Percentiles rank a stretch among this genome's conserved stretches.
Conservation (phyloP, 2,113 vertebrate species). For the Dendrocopos noguchii region DNA sequence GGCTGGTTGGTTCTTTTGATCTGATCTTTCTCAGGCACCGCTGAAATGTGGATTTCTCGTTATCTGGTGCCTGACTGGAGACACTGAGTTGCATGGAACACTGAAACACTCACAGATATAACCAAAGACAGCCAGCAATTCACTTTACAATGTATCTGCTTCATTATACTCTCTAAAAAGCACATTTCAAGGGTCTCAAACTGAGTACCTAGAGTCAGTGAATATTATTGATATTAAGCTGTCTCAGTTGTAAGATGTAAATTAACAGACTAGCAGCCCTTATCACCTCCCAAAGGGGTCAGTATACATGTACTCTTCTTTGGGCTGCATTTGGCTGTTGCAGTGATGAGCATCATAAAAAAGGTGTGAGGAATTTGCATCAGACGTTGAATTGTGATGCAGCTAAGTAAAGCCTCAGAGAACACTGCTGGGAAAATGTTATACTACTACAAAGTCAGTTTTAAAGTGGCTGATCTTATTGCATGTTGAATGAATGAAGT, state of each 20-base stretch:
- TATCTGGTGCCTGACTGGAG: not conserved
- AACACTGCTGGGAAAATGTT: not conserved
- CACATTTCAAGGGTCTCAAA: not conserved
- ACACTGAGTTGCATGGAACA: not conserved
- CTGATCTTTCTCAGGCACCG: not conserved
- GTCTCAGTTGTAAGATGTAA: not conserved
- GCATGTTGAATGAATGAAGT: not conserved
- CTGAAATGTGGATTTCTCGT: not conserved
- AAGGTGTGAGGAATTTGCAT: not conserved
- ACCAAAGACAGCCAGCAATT: not conserved
- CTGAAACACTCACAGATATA: not conserved
- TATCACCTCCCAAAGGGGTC: not conserved
- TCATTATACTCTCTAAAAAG: not conserved
- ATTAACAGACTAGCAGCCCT: not conserved
- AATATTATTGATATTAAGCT: not conserved
- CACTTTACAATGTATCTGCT: not conserved
- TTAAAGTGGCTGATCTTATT: not conserved
- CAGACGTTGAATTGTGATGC: not conserved
- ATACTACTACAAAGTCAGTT: not conserved
- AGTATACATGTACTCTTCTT: not conserved
- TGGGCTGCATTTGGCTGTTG: not conserved
- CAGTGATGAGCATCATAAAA: not conserved
- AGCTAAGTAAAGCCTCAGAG: not conserved
- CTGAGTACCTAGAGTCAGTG: not conserved
- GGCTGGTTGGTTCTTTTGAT: not conserved